These are phyloP conservation scores for Anguilla japonica DNA, from an alignment of 2,113 vertebrate genomes.

Conservation along the genomic window DNA sequence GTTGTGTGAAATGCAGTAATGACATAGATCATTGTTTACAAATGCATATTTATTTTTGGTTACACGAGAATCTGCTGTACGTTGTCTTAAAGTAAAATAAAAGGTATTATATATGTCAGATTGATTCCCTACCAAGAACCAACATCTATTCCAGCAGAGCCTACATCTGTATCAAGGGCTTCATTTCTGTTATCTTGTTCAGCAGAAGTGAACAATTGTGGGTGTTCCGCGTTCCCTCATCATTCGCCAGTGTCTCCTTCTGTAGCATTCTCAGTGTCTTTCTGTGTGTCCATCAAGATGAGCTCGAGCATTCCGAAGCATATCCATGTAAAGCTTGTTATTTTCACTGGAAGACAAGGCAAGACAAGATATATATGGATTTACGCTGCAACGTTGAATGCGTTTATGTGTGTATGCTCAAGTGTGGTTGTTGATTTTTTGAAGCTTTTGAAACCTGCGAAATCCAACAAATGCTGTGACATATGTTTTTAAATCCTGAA, in stretches of 20 bases:
- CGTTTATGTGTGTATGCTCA: too few species aligned
- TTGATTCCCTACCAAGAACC: not conserved
- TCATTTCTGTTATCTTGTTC: not conserved
- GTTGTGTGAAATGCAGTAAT: not conserved
- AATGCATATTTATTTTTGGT: conserved; percentile 1
- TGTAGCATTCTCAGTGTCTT: conserved; percentile 12
- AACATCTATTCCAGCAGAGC: not conserved
- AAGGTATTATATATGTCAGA: not conserved
- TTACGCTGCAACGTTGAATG: too few species aligned
- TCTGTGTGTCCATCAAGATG: conserved; percentile 57
- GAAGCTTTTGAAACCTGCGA: too few species aligned
- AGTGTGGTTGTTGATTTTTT: too few species aligned
- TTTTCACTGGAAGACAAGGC: conserved; percentile 53
- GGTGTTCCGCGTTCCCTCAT: not conserved
- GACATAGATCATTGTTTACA: not conserved
- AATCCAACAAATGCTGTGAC: too few species aligned
- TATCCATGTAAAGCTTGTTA: conserved; percentile 61
- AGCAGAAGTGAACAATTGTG: not conserved
- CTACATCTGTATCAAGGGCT: not conserved
- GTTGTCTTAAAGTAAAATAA: not conserved
- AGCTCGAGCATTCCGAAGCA: conserved; percentile 56
- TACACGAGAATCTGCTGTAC: not conserved
- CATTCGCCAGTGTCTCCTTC: not conserved
- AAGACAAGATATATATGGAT: not conserved
- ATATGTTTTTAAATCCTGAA: too few species aligned